Conservation (phyloP, 2,797 vertebrate genomes). For the Crocidura indochinensis region DNA sequence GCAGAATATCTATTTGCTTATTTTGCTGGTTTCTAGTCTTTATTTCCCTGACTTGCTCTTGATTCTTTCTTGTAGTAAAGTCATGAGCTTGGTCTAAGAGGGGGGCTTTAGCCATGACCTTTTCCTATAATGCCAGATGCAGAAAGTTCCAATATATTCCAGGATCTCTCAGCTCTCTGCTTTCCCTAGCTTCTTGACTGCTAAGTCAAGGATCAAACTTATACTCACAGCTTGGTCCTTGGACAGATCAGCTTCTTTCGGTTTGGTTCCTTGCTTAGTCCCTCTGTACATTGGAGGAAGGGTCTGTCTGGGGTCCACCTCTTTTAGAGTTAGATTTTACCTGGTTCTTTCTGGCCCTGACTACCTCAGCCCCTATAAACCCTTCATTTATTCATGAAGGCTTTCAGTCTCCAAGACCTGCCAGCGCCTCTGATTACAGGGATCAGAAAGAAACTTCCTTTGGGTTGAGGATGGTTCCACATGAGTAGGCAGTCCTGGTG, state of each 20-base stretch:
- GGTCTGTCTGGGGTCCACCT: not conserved
- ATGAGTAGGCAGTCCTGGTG: conserved; percentile 40
- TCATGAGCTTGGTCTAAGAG: no score
- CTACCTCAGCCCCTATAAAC: not conserved
- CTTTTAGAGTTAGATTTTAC: not conserved
- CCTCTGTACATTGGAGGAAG: not conserved
- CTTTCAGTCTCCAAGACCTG: conserved; percentile 28
- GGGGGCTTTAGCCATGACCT: no score
- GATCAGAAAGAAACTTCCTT: conserved; percentile 56
- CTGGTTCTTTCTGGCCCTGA: not conserved
- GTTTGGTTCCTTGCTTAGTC: not conserved
- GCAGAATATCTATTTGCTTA: no score
- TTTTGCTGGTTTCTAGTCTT: no score
- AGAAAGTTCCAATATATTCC: not conserved
- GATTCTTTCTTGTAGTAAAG: no score
- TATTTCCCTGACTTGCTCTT: no score
- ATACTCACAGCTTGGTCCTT: not conserved
- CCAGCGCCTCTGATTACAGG: conserved; percentile 60
- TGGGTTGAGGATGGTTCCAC: conserved; percentile 34
- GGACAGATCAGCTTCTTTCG: not conserved
- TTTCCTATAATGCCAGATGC: not conserved
- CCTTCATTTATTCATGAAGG: not conserved
- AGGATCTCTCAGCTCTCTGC: not conserved
- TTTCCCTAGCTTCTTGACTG: not conserved
- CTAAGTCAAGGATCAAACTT: not conserved